Conservation (phyloP, 2,113 vertebrate species). For the Serinus canaria region DNA sequence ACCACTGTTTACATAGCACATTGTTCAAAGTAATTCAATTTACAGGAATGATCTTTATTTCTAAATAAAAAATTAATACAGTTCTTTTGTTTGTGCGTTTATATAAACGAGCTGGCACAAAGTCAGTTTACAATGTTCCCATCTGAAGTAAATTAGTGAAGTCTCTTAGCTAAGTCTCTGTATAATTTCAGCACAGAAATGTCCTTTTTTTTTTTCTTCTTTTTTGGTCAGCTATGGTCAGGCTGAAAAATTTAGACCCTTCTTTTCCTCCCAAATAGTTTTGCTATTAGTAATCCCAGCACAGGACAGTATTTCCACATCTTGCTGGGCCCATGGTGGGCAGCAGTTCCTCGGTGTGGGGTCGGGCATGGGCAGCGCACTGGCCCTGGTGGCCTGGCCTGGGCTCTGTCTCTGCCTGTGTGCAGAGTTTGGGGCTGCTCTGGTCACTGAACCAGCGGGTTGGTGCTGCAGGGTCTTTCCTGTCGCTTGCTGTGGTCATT, state of each 20-base stretch:
- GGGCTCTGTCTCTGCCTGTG: neutral
- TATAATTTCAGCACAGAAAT: conserved; percentile 63
- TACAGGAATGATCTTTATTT: conserved; percentile 61
- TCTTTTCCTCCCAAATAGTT: conserved; percentile 32
- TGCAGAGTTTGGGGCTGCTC: neutral
- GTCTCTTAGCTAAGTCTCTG: conserved; percentile 65
- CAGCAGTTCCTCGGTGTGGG: neutral
- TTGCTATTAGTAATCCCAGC: neutral
- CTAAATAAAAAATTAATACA: conserved; percentile 69
- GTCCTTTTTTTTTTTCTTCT: neutral
- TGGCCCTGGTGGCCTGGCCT: neutral
- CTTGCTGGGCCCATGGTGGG: neutral
- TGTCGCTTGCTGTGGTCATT: accelerated
- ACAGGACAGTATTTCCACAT: neutral
- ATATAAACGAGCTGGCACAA: conserved; percentile 56
- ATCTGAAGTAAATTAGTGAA: conserved; percentile 66
- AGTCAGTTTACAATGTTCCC: conserved; percentile 53
- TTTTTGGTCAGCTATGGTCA: conserved; percentile 18
- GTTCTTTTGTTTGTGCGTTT: conserved; percentile 64
- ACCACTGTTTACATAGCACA: conserved; percentile 55
- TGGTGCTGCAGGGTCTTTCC: accelerated
- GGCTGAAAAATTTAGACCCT: conserved; percentile 8
- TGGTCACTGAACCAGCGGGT: accelerated
- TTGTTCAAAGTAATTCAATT: conserved; percentile 67
- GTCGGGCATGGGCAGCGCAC: accelerated